Percentiles rank a stretch among this genome's conserved stretches.
These are phyloP conservation scores for Stichopus chloronotus DNA, from an alignment of 35 echinoderm and acorn worm species.

Conservation along the genomic window DNA sequence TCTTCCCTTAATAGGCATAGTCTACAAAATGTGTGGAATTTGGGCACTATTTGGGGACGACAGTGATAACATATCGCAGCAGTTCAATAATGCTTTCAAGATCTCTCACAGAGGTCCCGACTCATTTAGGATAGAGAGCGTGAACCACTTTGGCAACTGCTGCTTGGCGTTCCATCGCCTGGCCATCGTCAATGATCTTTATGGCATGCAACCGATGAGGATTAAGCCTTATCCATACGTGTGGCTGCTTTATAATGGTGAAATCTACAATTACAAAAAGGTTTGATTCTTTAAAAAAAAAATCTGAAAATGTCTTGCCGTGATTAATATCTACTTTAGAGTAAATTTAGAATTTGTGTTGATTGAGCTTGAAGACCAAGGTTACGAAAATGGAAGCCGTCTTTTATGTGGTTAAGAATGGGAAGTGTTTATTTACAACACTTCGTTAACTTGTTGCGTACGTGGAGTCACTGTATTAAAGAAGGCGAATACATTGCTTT, in stretches of 20 bases:
- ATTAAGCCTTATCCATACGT: conserved; percentile 79
- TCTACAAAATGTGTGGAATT: conserved; percentile 87
- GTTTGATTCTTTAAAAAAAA: conserved; percentile 7
- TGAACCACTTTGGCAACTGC: conserved; percentile 91
- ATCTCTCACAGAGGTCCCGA: conserved; percentile 87
- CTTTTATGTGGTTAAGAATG: too few relatives aligned
- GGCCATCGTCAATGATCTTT: conserved; percentile 84
- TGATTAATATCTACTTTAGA: too few relatives aligned
- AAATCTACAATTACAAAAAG: conserved; percentile 88
- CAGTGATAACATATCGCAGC: conserved; percentile 66
- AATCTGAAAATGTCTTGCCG: too few relatives aligned
- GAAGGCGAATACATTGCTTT: too few relatives aligned
- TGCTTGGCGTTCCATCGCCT: conserved; percentile 91
- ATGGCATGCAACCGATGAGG: conserved; percentile 94
- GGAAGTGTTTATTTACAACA: too few relatives aligned
- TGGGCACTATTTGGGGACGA: conserved; percentile 92
- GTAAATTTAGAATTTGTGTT: too few relatives aligned
- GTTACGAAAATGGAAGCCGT: too few relatives aligned
- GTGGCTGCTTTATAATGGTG: conserved; percentile 83
- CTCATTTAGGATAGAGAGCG: conserved; percentile 84
- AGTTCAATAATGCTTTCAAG: conserved; percentile 71
- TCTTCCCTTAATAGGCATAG: too few relatives aligned
- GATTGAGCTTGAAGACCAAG: too few relatives aligned
- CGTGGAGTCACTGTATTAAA: too few relatives aligned
- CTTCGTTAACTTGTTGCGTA: too few relatives aligned